Conservation (phyloP, 2,888 invertebrate species). For the Ypsolopha scabrella region DNA sequence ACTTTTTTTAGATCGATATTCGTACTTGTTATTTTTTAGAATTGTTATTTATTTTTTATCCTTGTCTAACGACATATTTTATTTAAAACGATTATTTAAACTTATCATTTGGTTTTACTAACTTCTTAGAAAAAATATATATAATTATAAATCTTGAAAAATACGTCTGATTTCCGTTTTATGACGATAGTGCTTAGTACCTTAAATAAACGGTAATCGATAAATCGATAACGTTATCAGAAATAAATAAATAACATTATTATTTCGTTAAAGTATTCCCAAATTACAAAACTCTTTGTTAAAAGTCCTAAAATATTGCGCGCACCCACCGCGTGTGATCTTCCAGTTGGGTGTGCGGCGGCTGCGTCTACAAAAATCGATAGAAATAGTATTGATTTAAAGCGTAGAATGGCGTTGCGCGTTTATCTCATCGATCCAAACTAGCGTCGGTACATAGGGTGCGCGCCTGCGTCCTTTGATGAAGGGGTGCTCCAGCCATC, state of each 20-base stretch:
- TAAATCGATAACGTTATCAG: no score
- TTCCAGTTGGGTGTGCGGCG: constrained; percentile 63
- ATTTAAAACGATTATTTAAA: neutral
- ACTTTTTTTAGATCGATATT: constrained; percentile 3
- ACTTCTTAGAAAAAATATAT: no score
- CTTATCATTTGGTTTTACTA: no score
- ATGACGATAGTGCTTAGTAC: no score
- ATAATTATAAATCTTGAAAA: no score
- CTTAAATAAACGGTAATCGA: no score
- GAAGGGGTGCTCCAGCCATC: constrained; percentile 25
- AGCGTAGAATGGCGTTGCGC: constrained; percentile 77
- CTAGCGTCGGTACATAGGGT: constrained; percentile 31
- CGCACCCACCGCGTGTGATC: constrained; percentile 67
- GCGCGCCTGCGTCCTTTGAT: constrained; percentile 44
- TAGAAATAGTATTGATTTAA: constrained; percentile 79
- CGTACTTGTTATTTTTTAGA: no score
- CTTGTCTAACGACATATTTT: neutral
- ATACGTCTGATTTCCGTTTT: no score
- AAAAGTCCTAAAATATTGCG: constrained; percentile 23
- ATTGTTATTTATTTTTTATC: no score
- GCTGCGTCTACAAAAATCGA: constrained; percentile 79
- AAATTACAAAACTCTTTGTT: neutral
- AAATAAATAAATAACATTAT: no score
- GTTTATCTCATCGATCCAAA: constrained; percentile 81
- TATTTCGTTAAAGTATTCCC: neutral